Base-by-base conservation (phyloP, 2,113 vertebrate species). In the Spermophilus dauricus region DNA sequence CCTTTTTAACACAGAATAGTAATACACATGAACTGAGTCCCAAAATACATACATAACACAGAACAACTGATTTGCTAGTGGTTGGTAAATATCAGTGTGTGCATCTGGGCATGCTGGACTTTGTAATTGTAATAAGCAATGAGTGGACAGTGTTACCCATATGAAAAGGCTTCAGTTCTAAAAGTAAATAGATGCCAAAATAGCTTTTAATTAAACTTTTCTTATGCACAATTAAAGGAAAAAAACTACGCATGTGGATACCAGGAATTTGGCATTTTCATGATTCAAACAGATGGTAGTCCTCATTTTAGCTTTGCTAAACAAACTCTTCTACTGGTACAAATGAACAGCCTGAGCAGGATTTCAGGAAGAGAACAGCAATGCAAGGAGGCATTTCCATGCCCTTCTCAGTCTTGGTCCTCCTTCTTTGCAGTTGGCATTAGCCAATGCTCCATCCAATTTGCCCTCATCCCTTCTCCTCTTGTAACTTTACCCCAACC, bases 251-350 rank as follows among this genome's bases (percentile, higher is more conserved):
- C 56, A 67, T 81, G 39, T 61, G 67, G 56, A 80, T 75, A 75
- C 67, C 56, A 72, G 82, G 69, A 86, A 70, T 82, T 82, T 95
- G 81, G 96, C 91, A 77, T 83, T 45, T 70, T n/a, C 12, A 3
- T 82, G n/a, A 82, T 93, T 86, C 61, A 70, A 53, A 53, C 75
- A 97, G 75, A 97, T 97, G 82, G 75, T 61, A 53, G 61, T 51
- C 75, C 69, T 95, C 81, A 26, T 61, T 89, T 95, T 88, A 86
- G 82, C 81, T 95, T 61, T 63, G 90, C 61, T 80, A 58, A 86
- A 93, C 81, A 91, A 53, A 53, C 53, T 48, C 82, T 70, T 82
- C 58, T 61, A 22, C 89, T 82, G 58, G 34, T 51, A 69, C 86
- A 95, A 86, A 85, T 48, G 72, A 63, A 83, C 84, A 77, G 28